Conservation (phyloP, 2,797 vertebrate species). For the Fundulus diaphanus region DNA sequence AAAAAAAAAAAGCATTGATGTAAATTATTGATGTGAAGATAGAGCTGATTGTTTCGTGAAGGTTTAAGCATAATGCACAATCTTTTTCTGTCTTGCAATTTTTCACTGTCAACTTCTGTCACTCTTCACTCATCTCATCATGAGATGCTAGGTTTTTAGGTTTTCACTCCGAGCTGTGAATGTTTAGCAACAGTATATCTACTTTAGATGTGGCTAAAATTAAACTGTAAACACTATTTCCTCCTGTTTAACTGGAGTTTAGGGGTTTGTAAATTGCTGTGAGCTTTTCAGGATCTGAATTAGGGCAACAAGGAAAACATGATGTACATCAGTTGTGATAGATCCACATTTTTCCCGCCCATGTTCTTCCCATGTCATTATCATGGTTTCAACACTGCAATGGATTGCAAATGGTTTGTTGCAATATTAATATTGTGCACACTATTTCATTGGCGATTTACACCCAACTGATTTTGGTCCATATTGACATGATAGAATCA, state of each 20-base stretch:
- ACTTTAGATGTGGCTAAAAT: conserved; percentile 6
- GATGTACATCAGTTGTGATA: background rate
- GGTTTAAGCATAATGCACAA: background rate
- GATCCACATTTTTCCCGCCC: background rate
- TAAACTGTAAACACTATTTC: background rate
- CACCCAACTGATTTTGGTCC: background rate
- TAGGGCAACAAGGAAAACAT: background rate
- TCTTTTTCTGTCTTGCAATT: background rate
- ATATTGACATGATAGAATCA: background rate
- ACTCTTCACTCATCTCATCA: conserved; percentile 22
- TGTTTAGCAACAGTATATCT: conserved; percentile 9
- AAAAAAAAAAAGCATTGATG: conserved; percentile 32
- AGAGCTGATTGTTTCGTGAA: conserved; percentile 36
- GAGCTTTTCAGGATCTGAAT: background rate
- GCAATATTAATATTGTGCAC: background rate
- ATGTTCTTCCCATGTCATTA: background rate
- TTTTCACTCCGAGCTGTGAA: conserved; percentile 18
- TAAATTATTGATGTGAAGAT: conserved; percentile 23
- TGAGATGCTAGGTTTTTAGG: conserved; percentile 11
- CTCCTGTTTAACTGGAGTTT: background rate
- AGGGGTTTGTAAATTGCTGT: background rate
- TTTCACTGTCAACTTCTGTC: background rate
- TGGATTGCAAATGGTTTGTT: background rate
- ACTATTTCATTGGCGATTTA: background rate
- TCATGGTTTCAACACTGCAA: background rate